phyloP scores from a whole-genome alignment of 2,888 invertebrate species.

The Stomorhina lunata region DNA sequence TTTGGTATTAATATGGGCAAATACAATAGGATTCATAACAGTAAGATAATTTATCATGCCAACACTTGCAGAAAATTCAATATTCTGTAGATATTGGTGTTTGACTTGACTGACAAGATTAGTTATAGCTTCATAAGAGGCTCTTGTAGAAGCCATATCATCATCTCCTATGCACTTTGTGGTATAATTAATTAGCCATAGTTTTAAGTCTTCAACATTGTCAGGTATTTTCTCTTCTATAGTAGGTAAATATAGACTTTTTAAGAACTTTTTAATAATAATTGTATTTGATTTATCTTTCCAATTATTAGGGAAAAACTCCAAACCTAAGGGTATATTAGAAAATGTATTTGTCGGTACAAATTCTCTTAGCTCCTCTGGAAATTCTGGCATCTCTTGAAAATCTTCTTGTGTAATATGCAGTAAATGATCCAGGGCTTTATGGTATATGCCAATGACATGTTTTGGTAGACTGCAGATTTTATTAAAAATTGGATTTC shows the following conservation, averaged over 20 bases:
- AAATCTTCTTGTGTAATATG: conserved; percentile 83
- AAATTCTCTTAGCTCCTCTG: conserved; percentile 83
- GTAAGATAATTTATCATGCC: conserved; percentile 71
- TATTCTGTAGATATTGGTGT: conserved; percentile 50
- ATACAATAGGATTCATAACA: conserved; percentile 73
- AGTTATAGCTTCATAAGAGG: conserved; percentile 73
- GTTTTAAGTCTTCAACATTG: conserved; percentile 67
- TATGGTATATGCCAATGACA: conserved; percentile 85
- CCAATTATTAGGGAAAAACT: conserved; percentile 85
- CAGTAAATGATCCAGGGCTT: conserved; percentile 83
- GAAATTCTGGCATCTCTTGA: conserved; percentile 83
- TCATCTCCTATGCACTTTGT: conserved; percentile 68
- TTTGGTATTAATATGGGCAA: conserved; percentile 66
- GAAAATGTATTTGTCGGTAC: conserved; percentile 79
- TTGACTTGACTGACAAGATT: conserved; percentile 69
- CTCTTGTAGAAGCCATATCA: conserved; percentile 68
- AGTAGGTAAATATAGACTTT: conserved; percentile 81
- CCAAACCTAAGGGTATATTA: conserved; percentile 82
- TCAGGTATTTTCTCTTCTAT: conserved; percentile 51
- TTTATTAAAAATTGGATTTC: conserved; percentile 76
- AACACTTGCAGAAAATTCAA: conserved; percentile 47
- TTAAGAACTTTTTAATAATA: conserved; percentile 81
- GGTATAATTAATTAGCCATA: conserved; percentile 73
- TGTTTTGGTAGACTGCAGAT: conserved; percentile 80
- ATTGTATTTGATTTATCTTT: conserved; percentile 80